Evolutionary conservation across 92 coral and sea anemone genomes (phyloP).

Genomic region (Siderastrea radians): DNA sequence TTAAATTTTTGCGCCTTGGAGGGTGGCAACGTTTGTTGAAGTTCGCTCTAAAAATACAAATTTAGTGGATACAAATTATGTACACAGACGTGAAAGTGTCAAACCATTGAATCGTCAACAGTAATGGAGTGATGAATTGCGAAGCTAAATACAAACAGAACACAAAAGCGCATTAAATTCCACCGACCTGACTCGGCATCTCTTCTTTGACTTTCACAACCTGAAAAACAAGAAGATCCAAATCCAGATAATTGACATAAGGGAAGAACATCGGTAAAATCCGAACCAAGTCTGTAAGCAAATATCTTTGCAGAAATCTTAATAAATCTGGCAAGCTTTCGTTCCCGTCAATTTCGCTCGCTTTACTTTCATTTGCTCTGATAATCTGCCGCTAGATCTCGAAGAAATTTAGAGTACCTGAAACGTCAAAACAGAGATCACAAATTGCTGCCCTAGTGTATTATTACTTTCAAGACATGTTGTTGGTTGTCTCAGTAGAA

Average conservation of each 20-base stretch:
- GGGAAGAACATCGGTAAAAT: neutral
- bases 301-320: no score
- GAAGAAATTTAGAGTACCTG: neutral
- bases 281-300: no score
- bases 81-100: no score
- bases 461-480: no score
- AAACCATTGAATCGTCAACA: neutral
- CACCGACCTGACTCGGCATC: conserved; percentile 21
- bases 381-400: neutral
- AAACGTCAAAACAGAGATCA: neutral
- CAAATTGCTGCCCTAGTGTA: neutral
- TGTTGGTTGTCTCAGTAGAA: no score
- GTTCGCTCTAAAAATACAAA: conserved; percentile 3
- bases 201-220: conserved; percentile 35
- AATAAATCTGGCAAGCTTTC: no score
- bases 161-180: no score
- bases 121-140: neutral
- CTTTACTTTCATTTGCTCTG: neutral
- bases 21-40: neutral
- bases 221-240: conserved; percentile 1
- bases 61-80: neutral
- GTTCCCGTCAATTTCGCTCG: neutral
- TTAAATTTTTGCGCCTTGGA: conserved; percentile 50
- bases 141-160: no score
- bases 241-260: neutral